These are phyloP conservation scores for Proctacanthus coquilletti DNA, from an alignment of 1,140 invertebrate genomes.

Conservation along the genomic window DNA sequence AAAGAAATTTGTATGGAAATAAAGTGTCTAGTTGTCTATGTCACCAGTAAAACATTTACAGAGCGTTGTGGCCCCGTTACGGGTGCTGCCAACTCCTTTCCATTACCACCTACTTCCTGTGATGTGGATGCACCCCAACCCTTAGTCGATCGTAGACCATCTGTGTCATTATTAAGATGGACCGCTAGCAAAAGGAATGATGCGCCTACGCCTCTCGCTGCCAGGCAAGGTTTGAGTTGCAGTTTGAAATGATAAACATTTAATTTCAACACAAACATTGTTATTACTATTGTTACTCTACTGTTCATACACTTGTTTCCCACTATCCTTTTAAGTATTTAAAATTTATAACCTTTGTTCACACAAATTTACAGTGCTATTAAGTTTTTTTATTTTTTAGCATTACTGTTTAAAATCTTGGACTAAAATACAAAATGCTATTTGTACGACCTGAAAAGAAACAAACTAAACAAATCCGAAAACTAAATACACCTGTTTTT, in stretches of 20 bases:
- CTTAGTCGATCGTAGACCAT: slow-evolving; percentile 34
- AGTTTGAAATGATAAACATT: slow-evolving; percentile 1
- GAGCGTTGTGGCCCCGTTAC: slow-evolving; percentile 35
- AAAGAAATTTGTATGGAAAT: too few relatives aligned
- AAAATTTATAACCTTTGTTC: too few relatives aligned
- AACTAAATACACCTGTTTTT: too few relatives aligned
- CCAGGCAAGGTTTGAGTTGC: slow-evolving; percentile 29
- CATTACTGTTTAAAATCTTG: too few relatives aligned
- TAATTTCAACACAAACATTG: too few relatives aligned
- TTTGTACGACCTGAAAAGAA: too few relatives aligned
- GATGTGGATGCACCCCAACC: slow-evolving; percentile 36
- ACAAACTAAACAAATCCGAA: too few relatives aligned
- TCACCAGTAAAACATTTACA: slow-evolving; percentile 22
- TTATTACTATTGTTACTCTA: background rate
- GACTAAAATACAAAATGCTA: too few relatives aligned
- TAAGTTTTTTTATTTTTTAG: too few relatives aligned
- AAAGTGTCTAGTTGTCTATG: slow-evolving; percentile 15
- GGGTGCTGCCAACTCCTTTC: slow-evolving; percentile 30
- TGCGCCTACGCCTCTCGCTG: slow-evolving; percentile 14
- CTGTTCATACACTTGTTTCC: too few relatives aligned
- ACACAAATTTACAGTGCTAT: too few relatives aligned
- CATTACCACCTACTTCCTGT: slow-evolving; percentile 21
- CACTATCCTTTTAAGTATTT: too few relatives aligned
- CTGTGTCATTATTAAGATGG: slow-evolving; percentile 34
- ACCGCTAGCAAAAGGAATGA: slow-evolving; percentile 14